A percentile compares a stretch with the other conserved stretches of the same genome.
Evolutionary conservation across 2,888 invertebrate genomes (phyloP).

Genomic region (Azorinus chamasolen): DNA sequence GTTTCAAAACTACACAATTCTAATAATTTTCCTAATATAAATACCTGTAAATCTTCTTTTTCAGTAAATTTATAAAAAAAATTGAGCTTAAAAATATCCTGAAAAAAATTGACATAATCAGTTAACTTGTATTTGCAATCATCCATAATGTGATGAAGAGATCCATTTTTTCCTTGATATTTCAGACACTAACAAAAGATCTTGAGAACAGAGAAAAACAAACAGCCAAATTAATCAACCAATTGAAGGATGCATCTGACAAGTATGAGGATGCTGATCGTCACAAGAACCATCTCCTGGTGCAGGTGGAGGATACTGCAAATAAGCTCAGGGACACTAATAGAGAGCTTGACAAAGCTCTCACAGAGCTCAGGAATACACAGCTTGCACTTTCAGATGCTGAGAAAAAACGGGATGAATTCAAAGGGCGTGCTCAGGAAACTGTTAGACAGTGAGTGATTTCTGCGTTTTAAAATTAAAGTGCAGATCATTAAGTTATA

Average conservation of each 20-base stretch:
- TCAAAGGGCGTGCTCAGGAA: conserved; percentile 83
- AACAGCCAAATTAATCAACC: conserved; percentile 79
- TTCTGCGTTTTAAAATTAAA: not conserved
- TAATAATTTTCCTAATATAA: too few species aligned
- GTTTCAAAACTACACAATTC: too few species aligned
- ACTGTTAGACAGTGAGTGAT: conserved; percentile 83
- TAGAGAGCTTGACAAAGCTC: conserved; percentile 77
- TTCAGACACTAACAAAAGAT: conserved; percentile 82
- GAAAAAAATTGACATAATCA: too few species aligned
- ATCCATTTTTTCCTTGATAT: conserved; percentile 6
- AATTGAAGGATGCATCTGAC: conserved; percentile 80
- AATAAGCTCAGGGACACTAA: conserved; percentile 75
- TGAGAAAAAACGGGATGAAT: conserved; percentile 82
- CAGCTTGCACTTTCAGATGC: conserved; percentile 77
- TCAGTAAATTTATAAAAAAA: too few species aligned
- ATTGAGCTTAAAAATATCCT: too few species aligned
- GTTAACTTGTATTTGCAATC: too few species aligned
- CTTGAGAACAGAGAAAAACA: conserved; percentile 80
- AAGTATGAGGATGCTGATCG: conserved; percentile 80
- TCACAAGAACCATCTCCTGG: conserved; percentile 73
- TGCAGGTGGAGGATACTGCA: conserved; percentile 80
- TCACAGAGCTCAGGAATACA: conserved; percentile 76
- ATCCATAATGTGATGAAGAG: too few species aligned
- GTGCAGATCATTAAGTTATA: too few species aligned
- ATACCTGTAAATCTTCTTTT: too few species aligned